These are phyloP conservation scores for Orthosia gothica DNA, from an alignment of 2,888 invertebrate species.

Conservation along the genomic window DNA sequence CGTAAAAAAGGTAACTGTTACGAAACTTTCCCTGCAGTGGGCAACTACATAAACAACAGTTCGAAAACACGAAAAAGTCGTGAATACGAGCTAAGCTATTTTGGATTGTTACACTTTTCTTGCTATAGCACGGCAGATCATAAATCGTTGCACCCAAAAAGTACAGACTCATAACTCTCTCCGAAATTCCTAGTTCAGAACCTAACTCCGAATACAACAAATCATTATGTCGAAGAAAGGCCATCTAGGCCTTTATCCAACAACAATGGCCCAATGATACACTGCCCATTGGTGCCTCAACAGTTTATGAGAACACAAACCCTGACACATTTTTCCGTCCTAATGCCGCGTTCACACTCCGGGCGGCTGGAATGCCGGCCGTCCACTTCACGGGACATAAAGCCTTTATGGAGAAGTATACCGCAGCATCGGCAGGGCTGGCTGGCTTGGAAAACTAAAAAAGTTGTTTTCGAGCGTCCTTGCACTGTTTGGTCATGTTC, in stretches of 20 bases:
- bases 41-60: background rate
- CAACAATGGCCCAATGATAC: constrained; percentile 53
- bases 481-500: background rate
- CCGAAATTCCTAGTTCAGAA: constrained; percentile 26
- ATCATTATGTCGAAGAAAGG: constrained; percentile 25
- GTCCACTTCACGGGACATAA: constrained; percentile 86
- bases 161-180: background rate
- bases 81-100: background rate
- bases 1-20: no score
- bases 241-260: constrained; percentile 49
- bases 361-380: constrained; percentile 71
- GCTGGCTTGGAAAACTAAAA: constrained; percentile 27
- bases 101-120: background rate
- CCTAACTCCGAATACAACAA: constrained; percentile 21
- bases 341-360: constrained; percentile 71
- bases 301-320: constrained; percentile 66
- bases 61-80: background rate
- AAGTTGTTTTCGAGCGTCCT: background rate
- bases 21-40: background rate
- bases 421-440: constrained; percentile 66
- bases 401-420: constrained; percentile 85
- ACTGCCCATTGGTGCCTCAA: constrained; percentile 43
- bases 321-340: constrained; percentile 66
- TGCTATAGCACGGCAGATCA: background rate
- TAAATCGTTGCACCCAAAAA: constrained; percentile 11